These are phyloP conservation scores for Arizona elegans DNA, from an alignment of 2,113 vertebrate genomes.

Conservation along the genomic window DNA sequence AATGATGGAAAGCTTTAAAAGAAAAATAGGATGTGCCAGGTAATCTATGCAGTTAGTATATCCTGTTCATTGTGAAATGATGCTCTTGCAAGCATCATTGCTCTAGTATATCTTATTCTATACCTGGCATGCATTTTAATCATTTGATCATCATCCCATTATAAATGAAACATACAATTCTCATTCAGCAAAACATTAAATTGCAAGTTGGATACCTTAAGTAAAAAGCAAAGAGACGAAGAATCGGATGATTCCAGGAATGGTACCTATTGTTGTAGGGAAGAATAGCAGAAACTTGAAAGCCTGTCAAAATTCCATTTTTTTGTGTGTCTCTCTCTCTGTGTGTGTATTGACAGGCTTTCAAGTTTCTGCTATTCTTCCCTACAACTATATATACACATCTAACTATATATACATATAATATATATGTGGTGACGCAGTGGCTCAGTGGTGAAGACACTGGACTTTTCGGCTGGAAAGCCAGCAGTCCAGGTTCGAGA, in stretches of 20 bases:
- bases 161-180: constrained; percentile 32
- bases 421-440: not conserved
- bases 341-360: not conserved
- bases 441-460: not conserved
- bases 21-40: not conserved
- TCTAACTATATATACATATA: not conserved
- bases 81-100: not conserved
- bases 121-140: constrained; percentile 24
- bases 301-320: not conserved
- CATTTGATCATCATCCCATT: constrained; percentile 45
- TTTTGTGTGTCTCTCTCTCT: not conserved
- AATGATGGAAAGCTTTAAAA: not conserved
- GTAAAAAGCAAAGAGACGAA: constrained; percentile 38
- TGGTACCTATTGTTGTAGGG: not conserved
- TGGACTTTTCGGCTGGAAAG: not conserved
- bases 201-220: constrained; percentile 26
- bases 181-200: constrained; percentile 37
- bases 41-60: not conserved
- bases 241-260: not conserved
- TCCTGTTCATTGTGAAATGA: not conserved
- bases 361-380: not conserved
- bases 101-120: constrained; percentile 26
- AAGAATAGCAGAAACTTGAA: not conserved
- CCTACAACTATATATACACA: not conserved
- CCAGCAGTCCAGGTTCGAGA: not conserved